Base-by-base conservation (phyloP, 1,140 invertebrate genomes). In the Lerema accius region DNA sequence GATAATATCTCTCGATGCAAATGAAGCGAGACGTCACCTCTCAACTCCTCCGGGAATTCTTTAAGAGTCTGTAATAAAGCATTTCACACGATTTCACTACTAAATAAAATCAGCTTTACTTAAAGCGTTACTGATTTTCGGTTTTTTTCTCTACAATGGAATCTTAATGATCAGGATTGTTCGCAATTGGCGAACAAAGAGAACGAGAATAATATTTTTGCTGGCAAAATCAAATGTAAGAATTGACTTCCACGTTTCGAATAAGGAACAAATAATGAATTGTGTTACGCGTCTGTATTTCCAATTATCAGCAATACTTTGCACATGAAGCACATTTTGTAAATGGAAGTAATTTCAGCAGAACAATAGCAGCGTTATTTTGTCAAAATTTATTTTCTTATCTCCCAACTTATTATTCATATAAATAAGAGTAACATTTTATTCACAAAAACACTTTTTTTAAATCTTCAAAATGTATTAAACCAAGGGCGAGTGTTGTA, bases 11-110 rank as follows among this genome's bases (percentile, higher is more conserved):
- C 98, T 63, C 97, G 93, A 90, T 99, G 97, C 63, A 99, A 92
- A 92, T 99, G 98, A 94, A 99, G 95, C 10, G 97, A 98, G 16
- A 99, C 97, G 79, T 99, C 98, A 7, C 98, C 98, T 46, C 97
- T 92, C 19, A 99, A 92, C 86, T 99, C 98, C 84, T 99, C 97
- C 0, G 98, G 98, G 92, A 99, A 99, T 92, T 99, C 98, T 89
- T 97, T 97, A 40, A 99, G 92, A 45, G 97, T 97, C 98, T 99
- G 90, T 58, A 87, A 84, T 59, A 72, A 63, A 32, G 28, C 28
- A 32, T 4, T 32, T 7, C 4, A 7, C 4, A 7, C 9, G 9
- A 23, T 23, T 65, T 63, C 32, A 55, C 56, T 64, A 56, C 7
- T 49, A 51, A 26, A 63, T 73, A 16, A 70, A 65, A 64, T 65